Conservation (phyloP, 2,888 invertebrate genomes). For the Agrochola lychnidis region DNA sequence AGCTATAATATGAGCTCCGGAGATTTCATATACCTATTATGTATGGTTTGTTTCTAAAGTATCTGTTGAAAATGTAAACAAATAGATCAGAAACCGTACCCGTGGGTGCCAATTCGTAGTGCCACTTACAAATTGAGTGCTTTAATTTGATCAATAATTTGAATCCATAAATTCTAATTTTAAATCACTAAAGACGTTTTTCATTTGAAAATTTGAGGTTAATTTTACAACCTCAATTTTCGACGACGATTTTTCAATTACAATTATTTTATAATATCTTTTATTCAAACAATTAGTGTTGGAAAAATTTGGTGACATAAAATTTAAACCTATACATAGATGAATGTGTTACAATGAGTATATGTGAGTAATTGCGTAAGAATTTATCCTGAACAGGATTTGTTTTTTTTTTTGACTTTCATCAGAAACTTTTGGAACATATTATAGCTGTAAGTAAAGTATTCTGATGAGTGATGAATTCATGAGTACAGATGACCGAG, state of each 20-base stretch:
- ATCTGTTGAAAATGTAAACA: not conserved
- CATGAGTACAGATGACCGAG: not conserved
- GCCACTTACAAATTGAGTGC: not conserved
- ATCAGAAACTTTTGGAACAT: not conserved
- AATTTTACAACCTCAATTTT: not conserved
- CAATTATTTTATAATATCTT: not conserved
- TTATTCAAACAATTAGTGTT: not conserved
- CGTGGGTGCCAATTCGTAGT: not conserved
- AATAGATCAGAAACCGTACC: not conserved
- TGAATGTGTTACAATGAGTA: not conserved
- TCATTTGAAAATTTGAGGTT: not conserved
- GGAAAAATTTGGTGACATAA: not conserved
- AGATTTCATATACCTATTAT: too few relatives aligned
- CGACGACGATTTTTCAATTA: not conserved
- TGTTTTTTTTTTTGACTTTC: not conserved
- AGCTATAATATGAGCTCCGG: not conserved
- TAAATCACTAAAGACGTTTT: too few relatives aligned
- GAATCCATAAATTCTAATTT: not conserved
- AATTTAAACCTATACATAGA: too few relatives aligned
- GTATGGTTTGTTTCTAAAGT: not conserved
- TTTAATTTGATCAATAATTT: not conserved
- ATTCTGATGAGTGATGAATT: not conserved
- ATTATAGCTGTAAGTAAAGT: too few relatives aligned
- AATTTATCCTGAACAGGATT: not conserved
- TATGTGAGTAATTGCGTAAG: not conserved